phyloP scores from a whole-genome alignment of 2,113 vertebrate species.

The Motacilla tschutschensis region DNA sequence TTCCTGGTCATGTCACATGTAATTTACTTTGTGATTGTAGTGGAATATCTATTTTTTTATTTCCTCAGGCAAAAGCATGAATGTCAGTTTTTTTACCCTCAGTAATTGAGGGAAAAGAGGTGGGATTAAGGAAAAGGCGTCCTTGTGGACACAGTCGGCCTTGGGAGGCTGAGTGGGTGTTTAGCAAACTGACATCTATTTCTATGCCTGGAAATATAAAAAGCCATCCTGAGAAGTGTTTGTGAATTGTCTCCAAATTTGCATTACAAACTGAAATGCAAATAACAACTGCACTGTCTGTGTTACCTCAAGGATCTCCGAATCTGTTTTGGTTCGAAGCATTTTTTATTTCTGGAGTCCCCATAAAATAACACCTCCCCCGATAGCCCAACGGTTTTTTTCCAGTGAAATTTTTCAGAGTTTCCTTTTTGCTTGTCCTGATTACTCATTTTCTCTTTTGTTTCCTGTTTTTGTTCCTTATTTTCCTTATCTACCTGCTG shows the following conservation, averaged over 20 bases:
- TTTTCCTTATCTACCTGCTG: constrained; percentile 77
- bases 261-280: constrained; percentile 77
- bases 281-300: constrained; percentile 55
- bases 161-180: not conserved
- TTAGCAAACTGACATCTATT: constrained; percentile 64
- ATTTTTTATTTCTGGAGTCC: constrained; percentile 30
- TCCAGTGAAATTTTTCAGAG: constrained; percentile 56
- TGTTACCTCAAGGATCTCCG: constrained; percentile 43
- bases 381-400: not conserved
- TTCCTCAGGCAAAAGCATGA: constrained; percentile 64
- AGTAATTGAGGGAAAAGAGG: not conserved
- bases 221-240: constrained; percentile 32
- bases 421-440: constrained; percentile 71
- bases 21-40: constrained; percentile 54
- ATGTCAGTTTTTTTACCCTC: constrained; percentile 60
- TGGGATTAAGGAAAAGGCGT: not conserved
- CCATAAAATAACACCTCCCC: constrained; percentile 22
- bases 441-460: constrained; percentile 81
- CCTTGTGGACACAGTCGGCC: not conserved
- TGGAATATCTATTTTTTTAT: constrained; percentile 30
- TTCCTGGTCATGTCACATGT: constrained; percentile 12
- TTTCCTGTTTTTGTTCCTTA: constrained; percentile 77
- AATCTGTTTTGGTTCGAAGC: constrained; percentile 28
- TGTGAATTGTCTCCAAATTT: constrained; percentile 70
- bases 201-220: constrained; percentile 74